These are phyloP conservation scores for Mycteria americana DNA, from an alignment of 2,797 vertebrate genomes.

Conservation along the genomic window DNA sequence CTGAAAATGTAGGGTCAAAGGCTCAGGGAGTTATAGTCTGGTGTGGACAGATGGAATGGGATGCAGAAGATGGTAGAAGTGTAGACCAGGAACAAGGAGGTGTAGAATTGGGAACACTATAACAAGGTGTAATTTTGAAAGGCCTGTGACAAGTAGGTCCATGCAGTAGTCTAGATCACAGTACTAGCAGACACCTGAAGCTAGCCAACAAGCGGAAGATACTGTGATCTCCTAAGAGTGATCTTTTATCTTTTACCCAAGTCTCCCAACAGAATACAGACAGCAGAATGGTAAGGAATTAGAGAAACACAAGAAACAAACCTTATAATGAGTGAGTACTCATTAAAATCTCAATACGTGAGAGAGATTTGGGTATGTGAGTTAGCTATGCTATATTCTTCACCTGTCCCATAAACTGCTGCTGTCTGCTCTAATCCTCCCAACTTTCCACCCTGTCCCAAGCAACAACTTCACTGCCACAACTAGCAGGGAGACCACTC, in stretches of 20 bases:
- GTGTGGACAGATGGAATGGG: neutral
- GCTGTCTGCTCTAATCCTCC: neutral
- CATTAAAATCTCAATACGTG: fast-evolving
- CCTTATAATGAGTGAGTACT: neutral
- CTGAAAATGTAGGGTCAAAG: neutral
- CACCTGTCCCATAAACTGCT: neutral
- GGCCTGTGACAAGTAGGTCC: neutral
- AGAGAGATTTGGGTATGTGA: neutral
- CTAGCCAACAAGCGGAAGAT: neutral
- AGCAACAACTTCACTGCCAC: neutral
- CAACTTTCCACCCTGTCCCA: neutral
- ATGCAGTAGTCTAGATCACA: neutral
- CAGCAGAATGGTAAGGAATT: neutral
- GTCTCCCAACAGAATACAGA: neutral
- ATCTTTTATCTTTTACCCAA: neutral
- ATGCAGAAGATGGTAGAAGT: neutral
- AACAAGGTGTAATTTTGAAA: neutral
- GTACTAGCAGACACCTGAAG: neutral
- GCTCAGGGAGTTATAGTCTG: neutral
- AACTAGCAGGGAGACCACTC: neutral
- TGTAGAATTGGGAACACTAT: neutral
- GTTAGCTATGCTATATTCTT: neutral
- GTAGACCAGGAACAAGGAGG: neutral
- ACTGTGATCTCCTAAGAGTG: neutral
- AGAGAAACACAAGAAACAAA: neutral